Percentiles rank a stretch among this genome's conserved stretches.
Evolutionary conservation across 2,888 invertebrate species (phyloP).

Genomic region (Leptinotarsa rubiginosa): DNA sequence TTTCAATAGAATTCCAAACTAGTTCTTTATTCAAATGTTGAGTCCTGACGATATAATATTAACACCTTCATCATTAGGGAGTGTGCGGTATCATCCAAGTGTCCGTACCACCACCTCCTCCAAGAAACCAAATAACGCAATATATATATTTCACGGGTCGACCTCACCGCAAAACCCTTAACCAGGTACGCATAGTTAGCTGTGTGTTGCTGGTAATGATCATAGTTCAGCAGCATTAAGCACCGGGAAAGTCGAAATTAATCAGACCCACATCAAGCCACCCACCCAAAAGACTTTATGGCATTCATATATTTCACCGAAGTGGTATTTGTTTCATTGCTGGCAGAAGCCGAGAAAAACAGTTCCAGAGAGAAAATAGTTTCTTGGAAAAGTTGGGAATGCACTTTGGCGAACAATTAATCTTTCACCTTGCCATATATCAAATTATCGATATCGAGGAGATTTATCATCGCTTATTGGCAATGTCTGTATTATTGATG

Average conservation of each 20-base stretch:
- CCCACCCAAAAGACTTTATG: constrained; percentile 47
- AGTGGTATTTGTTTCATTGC: constrained; percentile 42
- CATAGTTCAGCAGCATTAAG: constrained; percentile 59
- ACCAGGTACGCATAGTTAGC: constrained; percentile 57
- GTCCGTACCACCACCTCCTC: not conserved
- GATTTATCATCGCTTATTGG: constrained; percentile 37
- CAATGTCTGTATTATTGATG: constrained; percentile 32
- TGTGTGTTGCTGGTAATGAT: constrained; percentile 57
- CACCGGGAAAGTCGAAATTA: constrained; percentile 58
- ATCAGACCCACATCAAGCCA: constrained; percentile 58
- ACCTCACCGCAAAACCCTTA: constrained; percentile 32
- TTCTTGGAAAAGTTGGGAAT: constrained; percentile 37
- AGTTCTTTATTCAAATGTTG: constrained; percentile 25
- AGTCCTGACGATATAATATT: no score
- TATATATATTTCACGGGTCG: constrained; percentile 11
- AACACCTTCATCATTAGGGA: no score
- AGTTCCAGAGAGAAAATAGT: constrained; percentile 19
- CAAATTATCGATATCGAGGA: constrained; percentile 34
- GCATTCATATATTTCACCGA: constrained; percentile 48
- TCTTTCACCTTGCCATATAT: constrained; percentile 41
- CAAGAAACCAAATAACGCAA: constrained; percentile 21
- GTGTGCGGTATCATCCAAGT: not conserved
- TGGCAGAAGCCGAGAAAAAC: constrained; percentile 30
- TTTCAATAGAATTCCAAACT: no score
- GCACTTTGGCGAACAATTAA: constrained; percentile 42